Percentiles rank a stretch among this genome's conserved stretches.
Conservation (phyloP, 2,888 invertebrate species). For the Drosophila yooni region DNA sequence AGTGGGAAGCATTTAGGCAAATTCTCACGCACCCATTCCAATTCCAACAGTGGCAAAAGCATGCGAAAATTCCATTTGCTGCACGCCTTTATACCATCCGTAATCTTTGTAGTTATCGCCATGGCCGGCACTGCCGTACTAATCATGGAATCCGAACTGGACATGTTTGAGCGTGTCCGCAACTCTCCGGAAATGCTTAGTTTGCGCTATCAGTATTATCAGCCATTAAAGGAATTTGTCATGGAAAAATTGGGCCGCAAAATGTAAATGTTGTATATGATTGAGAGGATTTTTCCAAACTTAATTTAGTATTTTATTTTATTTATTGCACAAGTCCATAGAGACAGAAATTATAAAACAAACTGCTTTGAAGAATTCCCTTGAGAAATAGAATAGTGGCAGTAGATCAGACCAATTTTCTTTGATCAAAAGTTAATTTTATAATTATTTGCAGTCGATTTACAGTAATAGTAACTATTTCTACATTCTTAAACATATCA, state of each 20-base stretch:
- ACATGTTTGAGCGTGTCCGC: constrained; percentile 89
- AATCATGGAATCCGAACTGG: constrained; percentile 92
- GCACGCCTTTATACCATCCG: constrained; percentile 91
- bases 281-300: constrained; percentile 1
- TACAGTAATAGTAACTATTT: constrained; percentile 16
- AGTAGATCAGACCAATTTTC: not conserved
- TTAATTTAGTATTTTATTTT: not conserved
- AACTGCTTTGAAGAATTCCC: not conserved
- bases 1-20: constrained; percentile 55
- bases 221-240: constrained; percentile 90
- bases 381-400: not conserved
- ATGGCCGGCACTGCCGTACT: constrained; percentile 89
- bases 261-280: constrained; percentile 23
- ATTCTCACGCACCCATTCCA: constrained; percentile 56
- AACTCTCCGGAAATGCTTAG: constrained; percentile 92
- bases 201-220: constrained; percentile 92
- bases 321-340: constrained; percentile 5
- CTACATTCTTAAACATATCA: constrained; percentile 41
- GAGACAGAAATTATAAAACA: not conserved
- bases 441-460: constrained; percentile 1
- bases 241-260: constrained; percentile 76
- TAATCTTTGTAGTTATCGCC: constrained; percentile 90
- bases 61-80: constrained; percentile 88
- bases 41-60: constrained; percentile 83
- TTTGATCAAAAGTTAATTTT: constrained; percentile 1